Evolutionary conservation across 1,140 invertebrate species (phyloP), one percentile per base, ranked within the genome.

Genomic region (Trachelipus rathkii): DNA sequence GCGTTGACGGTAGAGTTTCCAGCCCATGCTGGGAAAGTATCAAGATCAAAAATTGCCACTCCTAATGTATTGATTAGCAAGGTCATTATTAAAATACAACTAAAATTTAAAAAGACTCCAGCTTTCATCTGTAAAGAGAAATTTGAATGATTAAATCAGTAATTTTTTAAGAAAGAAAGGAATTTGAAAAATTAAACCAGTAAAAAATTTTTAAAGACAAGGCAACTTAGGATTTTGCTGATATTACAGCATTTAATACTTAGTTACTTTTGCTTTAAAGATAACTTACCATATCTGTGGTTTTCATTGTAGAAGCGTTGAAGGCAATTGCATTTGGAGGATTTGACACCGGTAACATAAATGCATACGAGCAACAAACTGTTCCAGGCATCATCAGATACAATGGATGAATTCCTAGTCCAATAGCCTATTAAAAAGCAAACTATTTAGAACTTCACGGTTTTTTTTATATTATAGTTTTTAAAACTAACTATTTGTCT

Each of bases 91-190:
- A 90, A 68, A 0, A 93, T 87, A 10, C 91, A 92, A 9, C 93
- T 87, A 3, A 94, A 83, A 81, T 91, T 94, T 50, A 94, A 90
- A 0, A 92, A 89, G 72, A 94, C 89, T 4, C 93, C 93, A 44
- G 91, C 90, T 74, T 92, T 88, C 15, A 86, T 84, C 87, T 88
- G 81, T 21, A 82, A 81, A 69, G 71, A 76, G 68, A 50, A 73
- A 73, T 19, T n/a, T 74, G 15, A 60, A 43, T 43, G n/a, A 21
- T 24, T 60, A n/a, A 67, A 60, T 89, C 84, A 66, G 21, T 7
- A 66, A 66, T 5, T n/a, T 66, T 11, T 11, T 11, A 60, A 60
- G 53, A n/a, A 60, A 60, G 11, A 60, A n/a, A 76, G 68, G 44
- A 73, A 73, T 19, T n/a, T 74, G 15, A 60, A 43, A 10, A n/a